A percentile compares a stretch with the other conserved stretches of the same genome.
phyloP scores from a whole-genome alignment of 2,113 vertebrate genomes.

The Saccopteryx leptura region DNA sequence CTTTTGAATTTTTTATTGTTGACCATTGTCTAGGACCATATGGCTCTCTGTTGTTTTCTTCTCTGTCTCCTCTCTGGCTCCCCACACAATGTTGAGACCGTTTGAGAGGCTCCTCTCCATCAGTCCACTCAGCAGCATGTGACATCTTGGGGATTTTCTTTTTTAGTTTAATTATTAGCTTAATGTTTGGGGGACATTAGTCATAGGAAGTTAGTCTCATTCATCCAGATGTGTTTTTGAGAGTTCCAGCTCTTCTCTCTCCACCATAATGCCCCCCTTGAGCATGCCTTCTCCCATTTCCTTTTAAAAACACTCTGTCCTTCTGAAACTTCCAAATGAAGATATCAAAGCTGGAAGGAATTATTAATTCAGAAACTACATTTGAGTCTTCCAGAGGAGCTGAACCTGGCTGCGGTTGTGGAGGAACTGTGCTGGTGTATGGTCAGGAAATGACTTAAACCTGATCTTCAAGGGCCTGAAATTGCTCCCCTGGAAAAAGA shows the following conservation, averaged over 20 bases:
- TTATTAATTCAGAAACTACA: slow-evolving; percentile 79
- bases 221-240: slow-evolving; percentile 79
- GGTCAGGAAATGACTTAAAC: slow-evolving; percentile 85
- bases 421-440: slow-evolving; percentile 52
- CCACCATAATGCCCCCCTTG: slow-evolving; percentile 72
- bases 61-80: slow-evolving; percentile 59
- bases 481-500: slow-evolving; percentile 79
- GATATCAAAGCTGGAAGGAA: slow-evolving; percentile 76
- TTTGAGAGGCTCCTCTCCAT: slow-evolving; percentile 86
- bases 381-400: slow-evolving; percentile 73
- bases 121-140: slow-evolving; percentile 86
- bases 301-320: slow-evolving; percentile 74
- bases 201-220: slow-evolving; percentile 83
- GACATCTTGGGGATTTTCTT: slow-evolving; percentile 89
- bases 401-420: slow-evolving; percentile 70
- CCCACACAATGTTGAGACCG: slow-evolving; percentile 81
- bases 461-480: slow-evolving; percentile 79
- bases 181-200: slow-evolving; percentile 88
- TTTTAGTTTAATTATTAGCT: slow-evolving; percentile 89
- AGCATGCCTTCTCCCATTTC: slow-evolving; percentile 74
- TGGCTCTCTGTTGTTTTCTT: slow-evolving; percentile 86
- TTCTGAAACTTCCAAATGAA: slow-evolving; percentile 79
- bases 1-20: slow-evolving; percentile 69
- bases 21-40: slow-evolving; percentile 86
- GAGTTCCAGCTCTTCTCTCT: slow-evolving; percentile 73